Conservation (phyloP, 2,113 vertebrate species). For the Leptodactylus fuscus region DNA sequence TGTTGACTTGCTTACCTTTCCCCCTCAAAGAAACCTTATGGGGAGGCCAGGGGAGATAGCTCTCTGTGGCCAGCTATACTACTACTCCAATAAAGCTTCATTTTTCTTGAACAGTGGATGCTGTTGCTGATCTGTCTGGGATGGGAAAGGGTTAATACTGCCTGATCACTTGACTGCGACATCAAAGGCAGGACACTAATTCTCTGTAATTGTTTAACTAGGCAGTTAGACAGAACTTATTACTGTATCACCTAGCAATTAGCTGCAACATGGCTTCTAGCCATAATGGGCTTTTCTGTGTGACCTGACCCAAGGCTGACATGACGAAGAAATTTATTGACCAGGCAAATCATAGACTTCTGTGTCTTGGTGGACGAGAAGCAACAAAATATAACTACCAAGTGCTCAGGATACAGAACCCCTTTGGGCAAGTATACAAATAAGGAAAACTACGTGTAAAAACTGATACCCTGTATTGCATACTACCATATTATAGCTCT, state of each 20-base stretch:
- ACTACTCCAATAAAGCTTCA: too few species aligned
- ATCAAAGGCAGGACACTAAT: background rate
- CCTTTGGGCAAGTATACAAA: too few species aligned
- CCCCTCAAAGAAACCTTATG: too few species aligned
- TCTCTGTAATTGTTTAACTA: conserved; percentile 28
- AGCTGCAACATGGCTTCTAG: background rate
- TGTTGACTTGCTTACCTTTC: too few species aligned
- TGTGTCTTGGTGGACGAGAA: background rate
- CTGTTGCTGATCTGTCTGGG: background rate
- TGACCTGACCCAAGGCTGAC: background rate
- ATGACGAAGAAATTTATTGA: background rate
- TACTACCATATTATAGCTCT: too few species aligned
- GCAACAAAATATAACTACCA: too few species aligned
- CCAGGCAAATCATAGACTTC: background rate
- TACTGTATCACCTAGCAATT: conserved; percentile 17
- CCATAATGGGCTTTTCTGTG: too few species aligned
- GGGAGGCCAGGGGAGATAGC: too few species aligned
- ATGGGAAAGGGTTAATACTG: background rate
- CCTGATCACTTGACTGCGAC: conserved; percentile 9
- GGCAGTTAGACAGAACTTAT: background rate
- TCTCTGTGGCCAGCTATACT: too few species aligned
- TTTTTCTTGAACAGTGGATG: background rate
- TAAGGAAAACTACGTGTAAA: too few species aligned
- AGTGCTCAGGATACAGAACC: too few species aligned
- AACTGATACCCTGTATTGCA: too few species aligned